Evolutionary conservation across 2,888 invertebrate genomes (phyloP).

Genomic region (Rugalucina vietnamica): DNA sequence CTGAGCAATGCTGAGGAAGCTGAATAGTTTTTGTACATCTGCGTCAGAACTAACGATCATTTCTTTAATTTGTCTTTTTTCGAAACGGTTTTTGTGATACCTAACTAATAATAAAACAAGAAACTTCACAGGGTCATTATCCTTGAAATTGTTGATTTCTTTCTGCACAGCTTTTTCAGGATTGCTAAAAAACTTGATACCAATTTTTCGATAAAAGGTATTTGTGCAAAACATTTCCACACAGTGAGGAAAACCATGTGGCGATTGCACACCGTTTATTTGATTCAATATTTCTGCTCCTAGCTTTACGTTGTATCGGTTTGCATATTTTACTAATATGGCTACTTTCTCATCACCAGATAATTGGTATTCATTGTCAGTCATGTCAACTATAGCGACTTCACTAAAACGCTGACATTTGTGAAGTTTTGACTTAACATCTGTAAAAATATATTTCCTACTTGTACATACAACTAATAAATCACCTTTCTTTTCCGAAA

Average conservation of each 20-base stretch:
- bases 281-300: no score
- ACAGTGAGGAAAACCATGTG: constrained; percentile 9
- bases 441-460: not conserved
- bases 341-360: not conserved
- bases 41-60: not conserved
- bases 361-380: not conserved
- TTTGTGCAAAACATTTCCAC: not conserved
- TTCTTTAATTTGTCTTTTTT: not conserved
- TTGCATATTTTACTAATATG: not conserved
- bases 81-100: not conserved
- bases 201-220: not conserved
- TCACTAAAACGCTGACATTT: not conserved
- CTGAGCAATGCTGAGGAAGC: not conserved
- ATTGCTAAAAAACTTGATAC: not conserved
- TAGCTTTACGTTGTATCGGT: not conserved
- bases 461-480: not conserved
- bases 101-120: not conserved
- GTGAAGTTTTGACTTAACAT: not conserved
- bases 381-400: not conserved
- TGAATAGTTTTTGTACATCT: not conserved
- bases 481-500: not conserved
- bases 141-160: not conserved
- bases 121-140: not conserved
- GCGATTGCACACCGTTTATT: not conserved
- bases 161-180: not conserved